phyloP scores from a whole-genome alignment of 64 coral and sea anemone species.

The Orbicella faveolata region DNA sequence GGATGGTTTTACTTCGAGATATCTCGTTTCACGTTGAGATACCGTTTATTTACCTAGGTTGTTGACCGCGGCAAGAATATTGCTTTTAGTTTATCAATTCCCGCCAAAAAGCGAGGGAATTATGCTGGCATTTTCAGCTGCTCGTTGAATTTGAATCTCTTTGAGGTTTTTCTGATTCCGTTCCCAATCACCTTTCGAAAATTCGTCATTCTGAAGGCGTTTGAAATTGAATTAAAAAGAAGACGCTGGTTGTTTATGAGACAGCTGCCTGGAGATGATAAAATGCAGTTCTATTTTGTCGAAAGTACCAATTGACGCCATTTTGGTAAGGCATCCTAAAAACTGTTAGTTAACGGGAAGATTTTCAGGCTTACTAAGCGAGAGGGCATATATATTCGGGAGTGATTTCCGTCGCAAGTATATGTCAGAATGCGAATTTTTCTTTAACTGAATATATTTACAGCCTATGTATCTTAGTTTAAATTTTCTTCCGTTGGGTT shows the following conservation, averaged over 20 bases:
- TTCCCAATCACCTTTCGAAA: background rate
- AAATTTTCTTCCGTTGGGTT: too few species aligned
- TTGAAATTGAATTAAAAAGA: background rate
- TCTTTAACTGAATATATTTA: background rate
- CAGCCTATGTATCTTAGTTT: too few species aligned
- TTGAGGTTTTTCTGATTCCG: background rate
- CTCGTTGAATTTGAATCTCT: background rate
- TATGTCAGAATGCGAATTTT: background rate
- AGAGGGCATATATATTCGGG: background rate
- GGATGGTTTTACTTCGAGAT: background rate
- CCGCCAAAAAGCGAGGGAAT: conserved; percentile 26
- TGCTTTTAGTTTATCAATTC: conserved; percentile 14
- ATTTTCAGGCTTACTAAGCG: background rate
- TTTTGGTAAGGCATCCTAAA: background rate
- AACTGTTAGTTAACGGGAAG: background rate
- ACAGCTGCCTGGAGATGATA: background rate
- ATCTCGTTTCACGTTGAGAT: background rate
- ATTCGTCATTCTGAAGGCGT: background rate
- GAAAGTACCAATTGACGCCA: background rate
- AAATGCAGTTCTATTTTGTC: background rate
- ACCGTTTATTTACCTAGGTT: conserved; percentile 6
- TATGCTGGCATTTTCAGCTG: background rate
- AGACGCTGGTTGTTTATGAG: background rate
- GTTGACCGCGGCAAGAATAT: conserved; percentile 3
- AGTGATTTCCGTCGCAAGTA: background rate